Percentiles rank a stretch among this genome's conserved stretches.
phyloP scores from a whole-genome alignment of 2,888 invertebrate species.

The Itoplectis maculator region DNA sequence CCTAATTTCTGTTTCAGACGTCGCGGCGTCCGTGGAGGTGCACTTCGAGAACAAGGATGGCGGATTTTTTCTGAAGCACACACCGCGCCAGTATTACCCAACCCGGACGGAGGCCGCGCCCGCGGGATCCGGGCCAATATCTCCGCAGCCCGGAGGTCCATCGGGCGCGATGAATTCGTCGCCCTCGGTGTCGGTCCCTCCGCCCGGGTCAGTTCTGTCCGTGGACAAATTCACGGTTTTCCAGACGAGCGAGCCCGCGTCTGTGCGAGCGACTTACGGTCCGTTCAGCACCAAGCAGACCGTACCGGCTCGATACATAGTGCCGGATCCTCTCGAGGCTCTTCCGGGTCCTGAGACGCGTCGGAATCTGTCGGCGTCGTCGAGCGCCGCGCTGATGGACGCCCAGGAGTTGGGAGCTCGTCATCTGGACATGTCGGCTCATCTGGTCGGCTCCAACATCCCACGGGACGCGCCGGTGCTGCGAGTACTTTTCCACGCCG shows the following conservation, averaged over 20 bases:
- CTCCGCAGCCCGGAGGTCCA: slow-evolving; percentile 66
- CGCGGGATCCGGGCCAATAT: slow-evolving; percentile 31
- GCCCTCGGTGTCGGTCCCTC: slow-evolving; percentile 84
- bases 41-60: slow-evolving; percentile 97
- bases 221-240: slow-evolving; percentile 96
- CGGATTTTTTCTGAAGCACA: slow-evolving; percentile 95
- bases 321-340: slow-evolving; percentile 92
- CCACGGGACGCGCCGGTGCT: slow-evolving; percentile 96
- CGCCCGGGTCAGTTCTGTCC: slow-evolving; percentile 90
- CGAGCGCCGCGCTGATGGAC: slow-evolving; percentile 87
- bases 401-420: slow-evolving; percentile 89
- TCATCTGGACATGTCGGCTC: slow-evolving; percentile 96
- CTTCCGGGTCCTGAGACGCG: slow-evolving; percentile 83
- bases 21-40: slow-evolving; percentile 91
- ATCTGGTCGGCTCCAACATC: slow-evolving; percentile 94
- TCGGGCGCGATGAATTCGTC: slow-evolving; percentile 72
- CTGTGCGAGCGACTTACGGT: slow-evolving; percentile 96
- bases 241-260: slow-evolving; percentile 95
- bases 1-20: slow-evolving; percentile 87
- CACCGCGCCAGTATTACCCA: slow-evolving; percentile 89
- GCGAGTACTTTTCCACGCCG: slow-evolving; percentile 96
- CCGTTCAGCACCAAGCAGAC: slow-evolving; percentile 98
- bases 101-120: slow-evolving; percentile 77
- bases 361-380: slow-evolving; percentile 74
- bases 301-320: slow-evolving; percentile 95